Evolutionary conservation across 2,113 vertebrate genomes (phyloP), one percentile per base, ranked within the genome.

Genomic region (Silurus glanis): DNA sequence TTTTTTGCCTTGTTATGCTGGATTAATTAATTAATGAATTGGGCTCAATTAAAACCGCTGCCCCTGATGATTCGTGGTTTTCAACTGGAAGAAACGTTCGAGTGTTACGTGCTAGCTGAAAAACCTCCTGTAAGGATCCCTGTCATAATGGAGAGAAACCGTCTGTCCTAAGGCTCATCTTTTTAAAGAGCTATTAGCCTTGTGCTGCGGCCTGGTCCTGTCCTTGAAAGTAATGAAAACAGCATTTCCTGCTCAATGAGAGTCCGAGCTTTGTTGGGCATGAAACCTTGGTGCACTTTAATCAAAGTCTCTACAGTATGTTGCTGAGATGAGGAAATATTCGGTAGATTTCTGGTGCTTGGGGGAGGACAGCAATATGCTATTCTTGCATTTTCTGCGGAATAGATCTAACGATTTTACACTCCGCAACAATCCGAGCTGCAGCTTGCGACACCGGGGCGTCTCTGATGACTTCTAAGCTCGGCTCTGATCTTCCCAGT

Each of bases 171-270:
- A 1, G 61, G 72, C 74, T 61, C 19, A 37, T 74, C 74, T 79
- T 83, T 47, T 80, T 89, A 37, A 86, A 79, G 83, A 13, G 66
- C 55, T 62, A 83, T 85, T 86, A 83, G 80, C 69, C 69, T 66
- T 49, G 23, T 23, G 9, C 58, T 49, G 72, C 6, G 37, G 45
- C 64, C 81, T 3, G 2, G 64, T 47, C 61, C 72, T 61, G 80
- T 86, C 87, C 84, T 88, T 83, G 72, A 83, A 80, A 37, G 21
- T 62, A 64, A 80, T 66, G 23, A 84, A 83, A 80, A 80, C 47
- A 14, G 71, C 28, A 53, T 59, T 66, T 56, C 74, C 74, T 56
- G 12, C 62, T 80, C 62, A 45, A 66, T 14, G 16, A 45, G 64
- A 45, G 28, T 8, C 64, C 9, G 76, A 62, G 51, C 76, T 49